Evolutionary conservation across 2,797 vertebrate species (phyloP).

Genomic region (Fratercula arctica): DNA sequence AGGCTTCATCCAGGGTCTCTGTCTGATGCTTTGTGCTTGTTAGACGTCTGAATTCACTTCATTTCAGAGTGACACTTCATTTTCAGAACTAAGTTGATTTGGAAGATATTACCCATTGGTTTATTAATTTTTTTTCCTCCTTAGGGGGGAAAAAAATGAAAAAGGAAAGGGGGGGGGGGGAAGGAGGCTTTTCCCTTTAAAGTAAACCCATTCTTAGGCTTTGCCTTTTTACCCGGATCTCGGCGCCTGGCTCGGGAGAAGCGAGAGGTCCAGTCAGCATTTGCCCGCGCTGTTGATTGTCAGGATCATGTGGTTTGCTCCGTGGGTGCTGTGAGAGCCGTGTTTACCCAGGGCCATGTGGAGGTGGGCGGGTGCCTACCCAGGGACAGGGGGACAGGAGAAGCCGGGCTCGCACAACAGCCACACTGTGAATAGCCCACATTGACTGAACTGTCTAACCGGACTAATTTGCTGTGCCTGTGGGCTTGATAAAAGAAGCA

Average conservation of each 20-base stretch:
- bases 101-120: neutral
- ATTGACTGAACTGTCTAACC: conserved; percentile 84
- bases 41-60: neutral
- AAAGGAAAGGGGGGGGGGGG: neutral
- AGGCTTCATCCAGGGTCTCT: neutral
- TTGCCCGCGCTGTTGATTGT: conserved; percentile 32
- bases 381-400: conserved; percentile 77
- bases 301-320: conserved; percentile 75
- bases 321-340: conserved; percentile 69
- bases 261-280: neutral
- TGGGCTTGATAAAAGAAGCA: conserved; percentile 88
- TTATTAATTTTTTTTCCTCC: neutral
- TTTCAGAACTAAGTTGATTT: neutral
- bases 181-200: neutral
- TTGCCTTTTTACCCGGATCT: neutral
- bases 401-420: conserved; percentile 78
- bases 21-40: neutral
- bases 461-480: conserved; percentile 84
- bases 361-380: conserved; percentile 82
- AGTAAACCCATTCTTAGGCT: neutral
- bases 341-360: conserved; percentile 80
- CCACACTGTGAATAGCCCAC: conserved; percentile 82
- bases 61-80: neutral
- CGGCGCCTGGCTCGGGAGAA: neutral
- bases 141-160: accelerated